Evolutionary conservation across 2,888 invertebrate genomes (phyloP).

Genomic region (Tupiocoris notatus): DNA sequence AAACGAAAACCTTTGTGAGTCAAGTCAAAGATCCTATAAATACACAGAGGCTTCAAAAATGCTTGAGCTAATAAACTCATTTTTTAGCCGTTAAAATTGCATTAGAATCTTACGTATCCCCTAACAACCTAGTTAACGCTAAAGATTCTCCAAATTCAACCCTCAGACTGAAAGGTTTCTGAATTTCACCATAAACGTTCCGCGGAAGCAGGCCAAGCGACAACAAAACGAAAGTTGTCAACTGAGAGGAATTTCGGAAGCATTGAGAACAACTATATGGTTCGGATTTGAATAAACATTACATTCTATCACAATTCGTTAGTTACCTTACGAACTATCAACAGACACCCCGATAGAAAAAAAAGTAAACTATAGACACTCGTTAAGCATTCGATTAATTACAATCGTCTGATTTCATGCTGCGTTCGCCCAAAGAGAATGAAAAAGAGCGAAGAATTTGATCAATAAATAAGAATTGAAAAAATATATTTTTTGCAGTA

Average conservation of each 20-base stretch:
- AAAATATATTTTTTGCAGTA: slow-evolving; percentile 13
- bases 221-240: too few relatives aligned
- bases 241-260: neutral
- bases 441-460: neutral
- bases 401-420: neutral
- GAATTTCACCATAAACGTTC: too few relatives aligned
- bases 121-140: too few relatives aligned
- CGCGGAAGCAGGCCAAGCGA: too few relatives aligned
- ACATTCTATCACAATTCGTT: slow-evolving; percentile 4
- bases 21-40: too few relatives aligned
- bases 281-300: neutral
- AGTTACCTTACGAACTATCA: neutral
- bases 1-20: too few relatives aligned
- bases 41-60: too few relatives aligned
- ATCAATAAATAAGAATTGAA: slow-evolving; percentile 13
- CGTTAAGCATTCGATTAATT: neutral
- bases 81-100: too few relatives aligned
- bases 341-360: neutral
- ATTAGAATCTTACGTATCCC: too few relatives aligned
- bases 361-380: neutral
- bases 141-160: too few relatives aligned
- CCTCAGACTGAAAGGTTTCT: too few relatives aligned
- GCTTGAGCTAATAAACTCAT: too few relatives aligned
- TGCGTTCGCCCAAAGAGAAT: neutral
- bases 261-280: neutral